Base-by-base conservation (phyloP, 2,113 vertebrate genomes). In the Furnarius figulus region DNA sequence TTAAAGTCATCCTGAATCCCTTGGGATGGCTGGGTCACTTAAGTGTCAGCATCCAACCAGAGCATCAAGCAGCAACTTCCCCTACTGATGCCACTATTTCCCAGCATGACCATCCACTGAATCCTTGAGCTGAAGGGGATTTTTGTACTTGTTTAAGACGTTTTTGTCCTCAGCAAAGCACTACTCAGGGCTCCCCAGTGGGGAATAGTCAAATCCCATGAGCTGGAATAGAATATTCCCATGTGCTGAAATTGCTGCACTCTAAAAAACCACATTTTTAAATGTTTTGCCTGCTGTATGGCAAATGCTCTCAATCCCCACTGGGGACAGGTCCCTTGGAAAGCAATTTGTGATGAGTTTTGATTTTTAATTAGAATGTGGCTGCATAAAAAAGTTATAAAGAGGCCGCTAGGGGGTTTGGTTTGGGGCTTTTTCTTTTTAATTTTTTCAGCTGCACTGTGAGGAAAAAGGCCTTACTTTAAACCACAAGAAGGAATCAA, bases 311-410 rank as follows among this genome's bases (percentile, higher is more conserved):
- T 93, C 81, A 40, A 67, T 63, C 37, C 56, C 35, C 42, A 59
- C 68, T 75, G 77, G 86, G 67, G 68, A 47, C 2, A 40, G 28
- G 59, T 90, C 82, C 93, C 91, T 83, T 90, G 67, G 89, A 95
- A 96, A 94, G 85, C 35, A 90, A 86, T 94, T 95, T 93, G 65
- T 90, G 62, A 84, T 3, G 10, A 77, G 75, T 83, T 93, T 94
- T 87, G 40, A 6, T 68, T 92, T 87, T 92, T 94, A 97, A 92
- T 92, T 87, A 96, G 80, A 94, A 77, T 50, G 55, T 58, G 85
- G 49, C 93, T 89, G 46, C 39, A 77, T 61, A 82, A 81, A 81
- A 40, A 87, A 22, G 21, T 76, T 90, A 92, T 55, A 87, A 92
- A 86, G 74, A 46, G 65, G 22, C 63, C 31, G 1, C 53, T 90